Evolutionary conservation across 2,113 vertebrate species (phyloP).

Genomic region (Pristiophorus japonicus): DNA sequence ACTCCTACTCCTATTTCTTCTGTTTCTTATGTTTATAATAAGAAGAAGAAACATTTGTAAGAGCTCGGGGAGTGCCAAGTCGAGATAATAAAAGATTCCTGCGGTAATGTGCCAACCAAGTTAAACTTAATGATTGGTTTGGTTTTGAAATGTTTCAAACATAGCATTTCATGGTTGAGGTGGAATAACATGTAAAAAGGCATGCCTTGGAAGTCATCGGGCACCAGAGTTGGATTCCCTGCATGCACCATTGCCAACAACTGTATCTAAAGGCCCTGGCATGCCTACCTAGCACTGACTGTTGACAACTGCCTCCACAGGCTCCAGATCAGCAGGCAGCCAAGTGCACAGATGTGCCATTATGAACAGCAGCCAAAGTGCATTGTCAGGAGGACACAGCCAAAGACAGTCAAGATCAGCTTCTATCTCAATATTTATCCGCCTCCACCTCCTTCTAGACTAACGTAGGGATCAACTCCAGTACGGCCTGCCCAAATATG

Average conservation of each 20-base stretch:
- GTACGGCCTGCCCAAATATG: background rate
- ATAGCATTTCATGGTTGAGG: background rate
- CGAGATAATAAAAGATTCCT: background rate
- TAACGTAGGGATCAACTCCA: background rate
- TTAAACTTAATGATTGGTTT: background rate
- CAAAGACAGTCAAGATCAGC: background rate
- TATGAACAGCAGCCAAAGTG: background rate
- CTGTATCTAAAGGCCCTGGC: background rate
- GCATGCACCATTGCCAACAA: background rate
- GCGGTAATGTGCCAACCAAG: background rate
- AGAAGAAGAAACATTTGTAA: background rate
- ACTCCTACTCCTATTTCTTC: too few relatives aligned
- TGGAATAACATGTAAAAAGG: background rate
- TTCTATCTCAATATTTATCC: background rate
- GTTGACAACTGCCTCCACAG: background rate
- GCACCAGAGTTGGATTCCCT: background rate
- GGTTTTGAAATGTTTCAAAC: slow-evolving; percentile 12
- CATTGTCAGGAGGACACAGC: background rate
- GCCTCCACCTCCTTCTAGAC: background rate
- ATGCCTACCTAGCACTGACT: background rate
- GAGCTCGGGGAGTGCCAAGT: background rate
- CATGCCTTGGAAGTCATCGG: background rate
- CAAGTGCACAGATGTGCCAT: background rate
- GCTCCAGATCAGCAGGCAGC: background rate
- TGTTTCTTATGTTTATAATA: too few relatives aligned